Percentiles rank a stretch among this genome's conserved stretches.
phyloP scores from a whole-genome alignment of 2,888 invertebrate genomes.

The Eremobia ochroleuca region DNA sequence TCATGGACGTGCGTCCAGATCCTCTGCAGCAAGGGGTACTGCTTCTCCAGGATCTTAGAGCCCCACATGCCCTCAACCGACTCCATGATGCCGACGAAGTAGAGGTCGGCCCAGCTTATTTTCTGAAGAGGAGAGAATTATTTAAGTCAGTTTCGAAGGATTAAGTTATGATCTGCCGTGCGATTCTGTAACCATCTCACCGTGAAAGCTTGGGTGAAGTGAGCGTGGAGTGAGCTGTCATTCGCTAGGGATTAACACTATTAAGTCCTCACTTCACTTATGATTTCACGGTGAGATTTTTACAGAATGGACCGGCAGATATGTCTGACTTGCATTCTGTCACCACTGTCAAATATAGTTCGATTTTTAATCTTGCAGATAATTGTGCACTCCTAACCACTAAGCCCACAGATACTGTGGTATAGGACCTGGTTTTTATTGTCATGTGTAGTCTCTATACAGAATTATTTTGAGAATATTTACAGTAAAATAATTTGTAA shows the following conservation, averaged over 20 bases:
- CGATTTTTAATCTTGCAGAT: too few relatives aligned
- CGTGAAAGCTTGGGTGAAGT: too few relatives aligned
- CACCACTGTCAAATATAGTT: background rate
- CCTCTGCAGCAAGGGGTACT: slow-evolving; percentile 68
- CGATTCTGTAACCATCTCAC: too few relatives aligned
- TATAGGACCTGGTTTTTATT: background rate
- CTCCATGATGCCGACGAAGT: slow-evolving; percentile 73
- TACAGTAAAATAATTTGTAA: background rate
- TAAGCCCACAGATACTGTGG: too few relatives aligned
- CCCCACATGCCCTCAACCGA: slow-evolving; percentile 70
- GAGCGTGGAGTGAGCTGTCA: too few relatives aligned
- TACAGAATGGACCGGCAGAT: too few relatives aligned
- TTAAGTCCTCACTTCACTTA: too few relatives aligned
- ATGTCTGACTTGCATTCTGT: too few relatives aligned
- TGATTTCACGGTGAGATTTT: too few relatives aligned
- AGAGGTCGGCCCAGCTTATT: slow-evolving; percentile 72
- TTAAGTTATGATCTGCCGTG: background rate
- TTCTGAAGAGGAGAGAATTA: slow-evolving; percentile 25
- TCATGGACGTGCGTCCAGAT: slow-evolving; percentile 69
- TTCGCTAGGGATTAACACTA: too few relatives aligned
- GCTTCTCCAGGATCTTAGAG: slow-evolving; percentile 65
- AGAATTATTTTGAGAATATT: background rate
- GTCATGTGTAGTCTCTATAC: too few relatives aligned
- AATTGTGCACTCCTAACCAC: background rate
- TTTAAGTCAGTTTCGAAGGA: background rate